phyloP scores from a whole-genome alignment of 2,888 invertebrate species.

The Cerastoderma edule region DNA sequence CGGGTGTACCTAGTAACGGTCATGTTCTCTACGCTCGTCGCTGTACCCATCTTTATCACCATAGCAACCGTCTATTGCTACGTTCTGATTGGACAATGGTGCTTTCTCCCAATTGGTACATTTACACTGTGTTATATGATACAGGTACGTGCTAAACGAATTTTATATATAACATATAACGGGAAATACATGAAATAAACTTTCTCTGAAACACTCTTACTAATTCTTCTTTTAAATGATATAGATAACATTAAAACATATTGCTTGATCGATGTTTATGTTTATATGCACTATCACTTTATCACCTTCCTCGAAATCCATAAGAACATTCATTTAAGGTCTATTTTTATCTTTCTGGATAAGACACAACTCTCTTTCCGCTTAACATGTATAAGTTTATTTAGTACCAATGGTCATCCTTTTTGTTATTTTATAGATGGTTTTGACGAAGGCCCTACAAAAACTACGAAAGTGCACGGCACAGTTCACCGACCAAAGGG shows the following conservation, averaged over 20 bases:
- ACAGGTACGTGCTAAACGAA: constrained; percentile 51
- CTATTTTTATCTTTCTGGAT: too few species aligned
- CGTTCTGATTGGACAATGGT: constrained; percentile 65
- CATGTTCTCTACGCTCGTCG: constrained; percentile 52
- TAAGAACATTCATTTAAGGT: too few species aligned
- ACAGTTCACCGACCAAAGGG: constrained; percentile 60
- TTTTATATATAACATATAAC: not conserved
- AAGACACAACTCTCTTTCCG: too few species aligned
- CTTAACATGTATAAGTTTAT: too few species aligned
- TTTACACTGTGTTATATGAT: constrained; percentile 60
- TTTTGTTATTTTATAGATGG: too few species aligned
- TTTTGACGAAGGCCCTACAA: constrained; percentile 51
- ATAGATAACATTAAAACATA: too few species aligned
- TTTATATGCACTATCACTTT: too few species aligned
- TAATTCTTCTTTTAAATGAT: too few species aligned
- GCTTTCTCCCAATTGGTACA: constrained; percentile 61
- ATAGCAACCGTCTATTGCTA: constrained; percentile 64
- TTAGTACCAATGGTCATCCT: too few species aligned
- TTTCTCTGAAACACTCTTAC: too few species aligned
- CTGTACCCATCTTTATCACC: constrained; percentile 60
- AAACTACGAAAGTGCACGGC: constrained; percentile 46
- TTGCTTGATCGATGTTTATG: too few species aligned
- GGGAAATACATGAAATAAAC: not conserved
- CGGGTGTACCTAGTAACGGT: constrained; percentile 62
- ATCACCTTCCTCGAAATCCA: too few species aligned